Percentiles rank a stretch among this genome's conserved stretches.
These are phyloP conservation scores for Heptascelio sp. DNA, from an alignment of 2,888 invertebrate species.

Conservation along the genomic window DNA sequence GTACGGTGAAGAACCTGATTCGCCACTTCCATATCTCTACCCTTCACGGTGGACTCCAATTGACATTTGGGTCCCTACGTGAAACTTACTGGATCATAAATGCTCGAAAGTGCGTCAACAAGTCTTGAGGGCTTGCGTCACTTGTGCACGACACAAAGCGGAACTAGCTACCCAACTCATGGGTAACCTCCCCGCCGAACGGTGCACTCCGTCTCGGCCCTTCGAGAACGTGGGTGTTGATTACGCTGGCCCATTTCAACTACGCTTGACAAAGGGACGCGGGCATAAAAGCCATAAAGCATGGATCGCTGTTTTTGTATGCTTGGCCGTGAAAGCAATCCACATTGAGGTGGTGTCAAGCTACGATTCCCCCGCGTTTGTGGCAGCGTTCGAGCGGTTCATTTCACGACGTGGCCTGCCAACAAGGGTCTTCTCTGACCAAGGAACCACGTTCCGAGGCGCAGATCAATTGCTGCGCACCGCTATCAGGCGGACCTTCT, in stretches of 20 bases:
- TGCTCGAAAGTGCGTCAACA: slow-evolving; percentile 12
- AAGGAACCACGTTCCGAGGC: slow-evolving; percentile 50
- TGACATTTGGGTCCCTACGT: slow-evolving; percentile 33
- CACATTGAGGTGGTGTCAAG: slow-evolving; percentile 47
- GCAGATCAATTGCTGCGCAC: too few species aligned
- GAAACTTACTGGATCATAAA: slow-evolving; percentile 52
- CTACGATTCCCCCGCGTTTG: slow-evolving; percentile 30
- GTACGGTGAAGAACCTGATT: too few species aligned
- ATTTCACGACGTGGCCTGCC: slow-evolving; percentile 57
- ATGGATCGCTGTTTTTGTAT: slow-evolving; percentile 45
- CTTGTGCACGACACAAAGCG: not conserved
- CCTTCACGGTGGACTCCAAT: slow-evolving; percentile 50
- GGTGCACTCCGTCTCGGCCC: slow-evolving; percentile 23
- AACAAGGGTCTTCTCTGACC: slow-evolving; percentile 4
- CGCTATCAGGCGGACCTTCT: not conserved
- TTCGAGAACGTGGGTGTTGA: slow-evolving; percentile 37
- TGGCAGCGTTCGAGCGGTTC: slow-evolving; percentile 44
- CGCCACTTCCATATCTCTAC: too few species aligned
- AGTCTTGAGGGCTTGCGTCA: slow-evolving; percentile 4
- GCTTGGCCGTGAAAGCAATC: slow-evolving; percentile 16
- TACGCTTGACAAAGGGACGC: slow-evolving; percentile 7
- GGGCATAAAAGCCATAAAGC: slow-evolving; percentile 9
- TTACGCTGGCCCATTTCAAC: slow-evolving; percentile 43
- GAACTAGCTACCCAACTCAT: slow-evolving; percentile 20
- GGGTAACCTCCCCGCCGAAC: slow-evolving; percentile 70